phyloP scores from a whole-genome alignment of 2,113 vertebrate genomes.

The Physeter macrocephalus region DNA sequence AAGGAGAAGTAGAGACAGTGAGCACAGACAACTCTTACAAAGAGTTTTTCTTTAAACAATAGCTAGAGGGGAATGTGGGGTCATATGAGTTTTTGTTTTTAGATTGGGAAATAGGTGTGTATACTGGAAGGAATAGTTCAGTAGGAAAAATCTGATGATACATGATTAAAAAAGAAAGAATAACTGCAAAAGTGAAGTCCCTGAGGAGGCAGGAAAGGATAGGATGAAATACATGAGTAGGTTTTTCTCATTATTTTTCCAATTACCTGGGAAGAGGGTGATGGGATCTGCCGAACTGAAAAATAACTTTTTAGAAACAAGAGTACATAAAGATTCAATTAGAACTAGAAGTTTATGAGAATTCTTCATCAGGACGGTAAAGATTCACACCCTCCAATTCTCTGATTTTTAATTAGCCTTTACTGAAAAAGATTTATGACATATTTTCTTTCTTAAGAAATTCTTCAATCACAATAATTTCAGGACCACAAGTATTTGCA shows the following conservation, averaged over 20 bases:
- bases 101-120: neutral
- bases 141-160: neutral
- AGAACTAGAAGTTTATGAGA: neutral
- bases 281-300: neutral
- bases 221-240: neutral
- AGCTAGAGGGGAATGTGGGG: neutral
- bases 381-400: neutral
- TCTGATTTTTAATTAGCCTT: neutral
- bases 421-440: neutral
- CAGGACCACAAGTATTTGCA: neutral
- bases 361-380: neutral
- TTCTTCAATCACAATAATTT: neutral
- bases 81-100: neutral
- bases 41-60: neutral
- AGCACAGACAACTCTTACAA: neutral
- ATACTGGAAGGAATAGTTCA: neutral
- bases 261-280: neutral
- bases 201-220: neutral
- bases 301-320: neutral
- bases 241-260: neutral
- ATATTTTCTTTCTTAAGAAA: conserved; percentile 13
- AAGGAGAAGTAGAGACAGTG: neutral
- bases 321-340: neutral
- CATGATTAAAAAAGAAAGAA: neutral
- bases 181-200: neutral